Conservation (phyloP, 92 coral and sea anemone species). For the Palythoa heliodiscus region DNA sequence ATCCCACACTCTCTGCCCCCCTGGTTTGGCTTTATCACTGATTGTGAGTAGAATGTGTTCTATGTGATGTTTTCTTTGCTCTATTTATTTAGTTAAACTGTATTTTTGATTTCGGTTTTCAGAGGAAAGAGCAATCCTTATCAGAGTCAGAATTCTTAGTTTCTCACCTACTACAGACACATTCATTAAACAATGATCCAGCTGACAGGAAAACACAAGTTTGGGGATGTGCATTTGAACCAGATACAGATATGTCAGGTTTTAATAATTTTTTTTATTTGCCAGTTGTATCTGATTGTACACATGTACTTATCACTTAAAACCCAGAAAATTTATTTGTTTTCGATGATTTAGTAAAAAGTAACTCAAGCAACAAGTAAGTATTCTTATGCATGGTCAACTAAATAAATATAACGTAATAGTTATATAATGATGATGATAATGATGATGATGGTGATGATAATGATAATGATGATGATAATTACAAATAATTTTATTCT, state of each 20-base stretch:
- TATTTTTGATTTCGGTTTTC: neutral
- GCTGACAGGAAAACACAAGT: constrained; percentile 95
- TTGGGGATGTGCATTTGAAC: constrained; percentile 99
- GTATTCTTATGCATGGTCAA: too few species aligned
- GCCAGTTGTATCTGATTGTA: neutral
- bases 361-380: too few species aligned
- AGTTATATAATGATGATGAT: too few species aligned
- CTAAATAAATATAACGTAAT: too few species aligned
- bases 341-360: too few species aligned
- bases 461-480: too few species aligned
- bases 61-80: neutral
- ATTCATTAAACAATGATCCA: constrained; percentile 94
- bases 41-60: too few species aligned
- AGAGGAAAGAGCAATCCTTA: constrained; percentile 57
- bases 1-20: neutral
- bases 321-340: too few species aligned
- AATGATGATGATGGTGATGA: too few species aligned
- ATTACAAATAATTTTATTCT: too few species aligned
- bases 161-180: constrained; percentile 97
- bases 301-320: too few species aligned
- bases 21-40: neutral
- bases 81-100: neutral
- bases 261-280: neutral
- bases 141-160: constrained; percentile 78
- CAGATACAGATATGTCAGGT: constrained; percentile 63